These are phyloP conservation scores for Acrocephalus arundinaceus DNA, from an alignment of 2,113 vertebrate genomes.

Conservation along the genomic window DNA sequence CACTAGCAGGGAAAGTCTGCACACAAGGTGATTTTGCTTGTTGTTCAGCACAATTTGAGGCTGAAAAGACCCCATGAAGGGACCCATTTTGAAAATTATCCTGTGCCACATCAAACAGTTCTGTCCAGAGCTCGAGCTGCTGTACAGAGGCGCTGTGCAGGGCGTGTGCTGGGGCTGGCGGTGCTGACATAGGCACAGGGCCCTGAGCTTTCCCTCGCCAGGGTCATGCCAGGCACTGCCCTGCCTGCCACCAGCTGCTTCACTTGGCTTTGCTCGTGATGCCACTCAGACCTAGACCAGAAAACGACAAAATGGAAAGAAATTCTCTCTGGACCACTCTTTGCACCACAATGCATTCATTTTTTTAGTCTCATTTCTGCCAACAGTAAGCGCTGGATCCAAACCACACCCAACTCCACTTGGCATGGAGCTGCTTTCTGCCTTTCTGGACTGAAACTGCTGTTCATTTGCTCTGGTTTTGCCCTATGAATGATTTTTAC, in stretches of 20 bases:
- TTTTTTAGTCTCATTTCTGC: background rate
- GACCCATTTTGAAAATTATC: background rate
- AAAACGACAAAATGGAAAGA: background rate
- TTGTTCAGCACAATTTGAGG: background rate
- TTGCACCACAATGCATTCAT: background rate
- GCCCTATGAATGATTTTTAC: background rate
- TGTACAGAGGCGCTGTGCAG: background rate
- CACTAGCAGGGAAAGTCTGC: background rate
- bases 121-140: slow-evolving; percentile 14
- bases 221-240: background rate
- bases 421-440: background rate
- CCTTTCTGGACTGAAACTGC: rapidly evolving
- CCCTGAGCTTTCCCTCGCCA: background rate
- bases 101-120: background rate
- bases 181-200: background rate
- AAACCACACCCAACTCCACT: background rate
- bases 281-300: background rate
- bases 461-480: background rate
- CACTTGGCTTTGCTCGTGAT: rapidly evolving
- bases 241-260: rapidly evolving
- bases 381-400: background rate
- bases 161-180: background rate
- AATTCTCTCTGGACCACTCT: background rate
- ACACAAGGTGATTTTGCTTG: background rate
- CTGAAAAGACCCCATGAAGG: background rate